Evolutionary conservation across 2,888 invertebrate genomes (phyloP), one percentile per base, ranked within the genome.

Genomic region (Pyrrhia umbra): DNA sequence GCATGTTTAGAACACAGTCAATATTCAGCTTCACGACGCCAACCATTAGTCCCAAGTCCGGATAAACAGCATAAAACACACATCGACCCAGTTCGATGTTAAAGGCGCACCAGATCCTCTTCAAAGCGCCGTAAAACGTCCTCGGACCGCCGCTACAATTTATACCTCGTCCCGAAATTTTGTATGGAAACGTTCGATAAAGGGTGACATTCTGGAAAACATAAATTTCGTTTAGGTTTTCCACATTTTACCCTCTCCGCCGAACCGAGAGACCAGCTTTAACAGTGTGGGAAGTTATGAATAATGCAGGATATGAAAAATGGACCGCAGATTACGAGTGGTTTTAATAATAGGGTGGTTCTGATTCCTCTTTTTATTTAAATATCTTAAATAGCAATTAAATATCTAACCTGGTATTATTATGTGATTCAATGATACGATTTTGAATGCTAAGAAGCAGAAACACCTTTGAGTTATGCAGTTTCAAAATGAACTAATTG

Each of bases 91-190:
- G 43, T 64, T 42, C 55, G 52, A 62, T 74, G 67, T 70, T 65
- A 72, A 77, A 79, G 68, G 64, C 72, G 76, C 73, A 79, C 71
- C 57, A 64, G 80, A 81, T 80, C 82, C 82, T 80, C 77, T 77
- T 84, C 81, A 79, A 82, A 85, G 77, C 69, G 81, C 77, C 86
- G 82, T 88, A 85, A 88, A 88, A 79, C 77, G 82, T 83, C 81
- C 80, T 79, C 70, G 57, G 79, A 77, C 83, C 77, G 72, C 70
- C 82, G 82, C 85, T 79, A 85, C 79, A 84, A 89, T 88, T 88
- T 89, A 89, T 87, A 83, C 72, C 68, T 73, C 65, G 72, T 81
- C 84, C 85, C 85, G 64, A 82, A 85, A 88, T 81, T 84, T 85
- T 79, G 84, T 79, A 85, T 85, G 82, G 79, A 71, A 78, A 74